These are phyloP conservation scores for Cathartes aura DNA, from an alignment of 2,113 vertebrate genomes.

Conservation along the genomic window DNA sequence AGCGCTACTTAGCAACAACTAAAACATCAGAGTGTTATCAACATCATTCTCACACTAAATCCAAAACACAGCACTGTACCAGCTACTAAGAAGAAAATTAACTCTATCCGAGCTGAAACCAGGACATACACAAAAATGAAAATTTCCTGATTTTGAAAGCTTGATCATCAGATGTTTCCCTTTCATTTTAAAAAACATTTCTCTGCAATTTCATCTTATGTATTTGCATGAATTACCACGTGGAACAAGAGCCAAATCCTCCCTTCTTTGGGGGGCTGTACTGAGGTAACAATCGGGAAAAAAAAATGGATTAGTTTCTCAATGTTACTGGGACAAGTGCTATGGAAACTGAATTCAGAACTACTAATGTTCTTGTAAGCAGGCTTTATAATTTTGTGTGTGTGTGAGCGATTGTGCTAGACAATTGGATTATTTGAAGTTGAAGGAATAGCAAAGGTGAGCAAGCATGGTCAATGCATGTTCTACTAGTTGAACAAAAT, in stretches of 20 bases:
- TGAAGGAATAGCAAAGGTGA: not conserved
- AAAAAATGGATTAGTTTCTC: not conserved
- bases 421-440: not conserved
- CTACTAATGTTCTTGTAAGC: not conserved
- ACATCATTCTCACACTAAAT: too few species aligned
- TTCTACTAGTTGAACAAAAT: not conserved
- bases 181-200: not conserved
- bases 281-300: not conserved
- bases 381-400: not conserved
- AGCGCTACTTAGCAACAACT: too few species aligned
- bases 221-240: not conserved
- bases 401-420: not conserved
- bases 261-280: not conserved
- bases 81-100: too few species aligned
- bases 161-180: not conserved
- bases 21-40: too few species aligned
- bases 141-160: not conserved
- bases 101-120: too few species aligned
- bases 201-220: rapidly evolving
- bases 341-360: not conserved
- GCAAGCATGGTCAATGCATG: not conserved
- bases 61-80: too few species aligned
- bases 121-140: not conserved
- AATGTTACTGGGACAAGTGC: not conserved
- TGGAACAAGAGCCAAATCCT: not conserved